Base-by-base conservation (phyloP, 1,140 invertebrate species). In the Globodera rostochiensis region DNA sequence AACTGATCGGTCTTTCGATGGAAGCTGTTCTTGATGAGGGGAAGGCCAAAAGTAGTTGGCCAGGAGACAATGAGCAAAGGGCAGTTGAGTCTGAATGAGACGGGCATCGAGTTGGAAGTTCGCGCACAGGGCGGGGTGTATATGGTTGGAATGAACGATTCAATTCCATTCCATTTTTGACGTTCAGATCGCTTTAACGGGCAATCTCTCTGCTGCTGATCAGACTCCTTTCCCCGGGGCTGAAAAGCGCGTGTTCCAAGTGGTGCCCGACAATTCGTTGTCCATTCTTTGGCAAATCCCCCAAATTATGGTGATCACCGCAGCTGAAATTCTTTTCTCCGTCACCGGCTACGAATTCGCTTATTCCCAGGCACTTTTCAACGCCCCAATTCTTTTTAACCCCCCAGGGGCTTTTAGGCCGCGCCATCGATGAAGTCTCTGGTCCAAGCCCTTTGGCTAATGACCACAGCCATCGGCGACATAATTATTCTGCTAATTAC, bases 381-480 rank as follows among this genome's bases (percentile, higher is more conserved):
- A 64, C 19, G 11, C 5, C 57, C 57, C 11, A 19, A 15, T 53
- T 73, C n/a, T 11, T n/a, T 6, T 73, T 73, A 19, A 0, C 71
- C 13, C n/a, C 19, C 13, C 3, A 71, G 6, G 5, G 6, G 13
- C 11, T 15, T 77, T 69, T n/a, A 92, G 90, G 91, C 91, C 25
- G 91, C 91, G 4, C 85, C 88, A 4, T 89, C 89, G 47, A 90
- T 92, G 91, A 92, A 91, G 80, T 90, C 90, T 0, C 93, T 98
- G 0, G 90, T 98, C 46, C 94, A 95, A 88, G 95, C 96, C 7
- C 92, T 93, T 3, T 98, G 95, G 94, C 91, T 96, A 45, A 88
- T 98, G 1, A 96, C 95, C 0, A 94, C 94, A 8, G 94, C 96
- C 0, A 92, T 96, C 87, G 96, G 96, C 36, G 97, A 98, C 90